Base-by-base conservation (phyloP, 1,140 invertebrate genomes). In the Aphelenchoides fujianensis region DNA sequence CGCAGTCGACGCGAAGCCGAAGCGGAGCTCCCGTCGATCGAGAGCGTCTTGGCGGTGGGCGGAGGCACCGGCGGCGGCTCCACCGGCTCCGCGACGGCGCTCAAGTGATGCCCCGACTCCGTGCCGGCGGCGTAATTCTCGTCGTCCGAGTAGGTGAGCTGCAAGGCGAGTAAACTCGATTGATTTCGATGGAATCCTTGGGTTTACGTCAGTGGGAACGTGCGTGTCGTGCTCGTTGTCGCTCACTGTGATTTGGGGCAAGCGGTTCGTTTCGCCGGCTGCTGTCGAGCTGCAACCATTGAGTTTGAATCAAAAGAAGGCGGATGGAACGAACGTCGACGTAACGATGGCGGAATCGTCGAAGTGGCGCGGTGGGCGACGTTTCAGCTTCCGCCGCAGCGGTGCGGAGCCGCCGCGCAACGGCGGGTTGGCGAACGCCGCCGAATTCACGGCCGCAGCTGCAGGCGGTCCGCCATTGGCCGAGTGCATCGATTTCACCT, bases 81-180 rank as follows among this genome's bases (percentile, higher is more conserved):
- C 19, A 55, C 69, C 2, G 75, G 59, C 7, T 76, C 62, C 32
- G 52, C 73, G 31, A 72, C 74, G 16, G 63, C 63, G 53, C 63
- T 66, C 31, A 66, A 37, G 53, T 66, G 63, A 34, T 66, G 63
- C 0, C 31, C 63, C 63, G 63, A 37, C 23, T 59, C 55, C 23
- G 34, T 59, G 28, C 27, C 55, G 7, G 31, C 63, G 61, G 30
- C 52, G 34, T 79, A 77, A 37, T 81, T 74, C 54, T 81, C 79
- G 16, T 81, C 79, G 37, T 80, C 79, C 2, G 79, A 73, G 35
- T 74, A 54, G 2, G 79, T 68, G 30, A 79, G 54, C 78, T 79
- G n/a, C n/a, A 78, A 69, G 64, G n/a, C 28, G 28, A 64, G 23
- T 64, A n/a, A n/a, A n/a, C n/a, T n/a, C n/a, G n/a, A n/a, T n/a